These are phyloP conservation scores for Papilio elwesi DNA, from an alignment of 2,888 invertebrate species.

Conservation along the genomic window DNA sequence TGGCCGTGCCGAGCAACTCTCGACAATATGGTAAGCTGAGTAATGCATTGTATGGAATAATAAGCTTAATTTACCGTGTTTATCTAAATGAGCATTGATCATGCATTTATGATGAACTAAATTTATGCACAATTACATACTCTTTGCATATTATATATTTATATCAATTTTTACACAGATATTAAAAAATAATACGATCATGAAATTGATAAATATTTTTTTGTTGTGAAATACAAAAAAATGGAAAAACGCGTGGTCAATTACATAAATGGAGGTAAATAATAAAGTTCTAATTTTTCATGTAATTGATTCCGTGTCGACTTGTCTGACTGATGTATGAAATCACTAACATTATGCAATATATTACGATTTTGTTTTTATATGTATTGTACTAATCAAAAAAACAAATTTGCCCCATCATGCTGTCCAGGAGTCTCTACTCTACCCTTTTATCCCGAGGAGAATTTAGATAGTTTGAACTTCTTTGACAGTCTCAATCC, in stretches of 20 bases:
- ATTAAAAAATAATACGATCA: conserved; percentile 1
- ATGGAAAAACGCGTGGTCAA: neutral
- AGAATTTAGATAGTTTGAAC: conserved; percentile 73
- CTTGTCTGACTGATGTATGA: conserved; percentile 14
- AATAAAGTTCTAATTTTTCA: neutral
- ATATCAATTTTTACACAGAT: neutral
- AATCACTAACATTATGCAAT: conserved; percentile 44
- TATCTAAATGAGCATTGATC: neutral
- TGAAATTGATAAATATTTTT: neutral
- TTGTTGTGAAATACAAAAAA: neutral
- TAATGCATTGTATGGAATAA: conserved; percentile 6
- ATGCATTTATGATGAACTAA: conserved; percentile 1
- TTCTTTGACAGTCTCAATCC: conserved; percentile 78
- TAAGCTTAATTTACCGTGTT: neutral
- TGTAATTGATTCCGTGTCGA: conserved; percentile 21
- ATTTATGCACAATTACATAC: conserved; percentile 20
- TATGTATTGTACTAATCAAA: conserved; percentile 49
- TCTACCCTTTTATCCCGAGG: conserved; percentile 63
- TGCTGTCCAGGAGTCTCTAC: conserved; percentile 72
- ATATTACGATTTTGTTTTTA: conserved; percentile 42
- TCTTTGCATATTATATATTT: conserved; percentile 5
- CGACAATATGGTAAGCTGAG: conserved; percentile 67
- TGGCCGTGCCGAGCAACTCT: conserved; percentile 72
- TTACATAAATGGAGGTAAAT: neutral
- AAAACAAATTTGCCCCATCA: conserved; percentile 54